phyloP scores from a whole-genome alignment of 2,888 invertebrate genomes.

The Piscicola geometra region DNA sequence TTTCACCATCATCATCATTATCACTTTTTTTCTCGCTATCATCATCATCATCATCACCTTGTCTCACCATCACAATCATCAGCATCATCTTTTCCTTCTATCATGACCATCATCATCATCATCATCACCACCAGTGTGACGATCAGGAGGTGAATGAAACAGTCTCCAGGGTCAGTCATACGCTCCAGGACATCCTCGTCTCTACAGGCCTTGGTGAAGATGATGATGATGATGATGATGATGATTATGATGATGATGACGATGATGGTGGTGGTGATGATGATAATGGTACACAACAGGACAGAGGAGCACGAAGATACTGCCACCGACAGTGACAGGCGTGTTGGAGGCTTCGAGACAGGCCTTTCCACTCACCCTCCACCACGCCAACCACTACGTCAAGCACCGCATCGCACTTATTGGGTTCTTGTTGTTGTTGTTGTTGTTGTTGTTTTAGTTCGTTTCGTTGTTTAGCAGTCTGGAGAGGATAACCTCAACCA shows the following conservation, averaged over 20 bases:
- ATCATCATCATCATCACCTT: too few species aligned
- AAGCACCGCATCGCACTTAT: conserved; percentile 75
- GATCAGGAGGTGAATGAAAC: neutral
- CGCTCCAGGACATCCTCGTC: neutral
- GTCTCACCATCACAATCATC: too few species aligned
- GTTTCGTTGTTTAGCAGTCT: conserved; percentile 6
- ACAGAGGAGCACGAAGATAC: conserved; percentile 56
- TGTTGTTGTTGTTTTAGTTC: neutral
- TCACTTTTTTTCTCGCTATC: too few species aligned
- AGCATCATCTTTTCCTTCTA: too few species aligned
- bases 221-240: conserved; percentile 19
- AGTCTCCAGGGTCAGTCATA: neutral
- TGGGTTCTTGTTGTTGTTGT: conserved; percentile 63
- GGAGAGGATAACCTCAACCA: too few species aligned
- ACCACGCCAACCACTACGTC: conserved; percentile 81
- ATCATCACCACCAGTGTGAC: neutral
- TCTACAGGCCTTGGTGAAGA: neutral
- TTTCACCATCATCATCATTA: too few species aligned
- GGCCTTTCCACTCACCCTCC: conserved; percentile 84
- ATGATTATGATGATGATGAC: conserved; percentile 22
- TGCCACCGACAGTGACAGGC: conserved; percentile 68
- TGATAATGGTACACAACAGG: neutral
- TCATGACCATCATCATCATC: too few species aligned
- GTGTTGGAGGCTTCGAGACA: conserved; percentile 68
- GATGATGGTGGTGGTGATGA: conserved; percentile 19